Evolutionary conservation across 2,797 vertebrate genomes (phyloP), one percentile per base, ranked within the genome.

Genomic region (Lepilemur septentrionalis): DNA sequence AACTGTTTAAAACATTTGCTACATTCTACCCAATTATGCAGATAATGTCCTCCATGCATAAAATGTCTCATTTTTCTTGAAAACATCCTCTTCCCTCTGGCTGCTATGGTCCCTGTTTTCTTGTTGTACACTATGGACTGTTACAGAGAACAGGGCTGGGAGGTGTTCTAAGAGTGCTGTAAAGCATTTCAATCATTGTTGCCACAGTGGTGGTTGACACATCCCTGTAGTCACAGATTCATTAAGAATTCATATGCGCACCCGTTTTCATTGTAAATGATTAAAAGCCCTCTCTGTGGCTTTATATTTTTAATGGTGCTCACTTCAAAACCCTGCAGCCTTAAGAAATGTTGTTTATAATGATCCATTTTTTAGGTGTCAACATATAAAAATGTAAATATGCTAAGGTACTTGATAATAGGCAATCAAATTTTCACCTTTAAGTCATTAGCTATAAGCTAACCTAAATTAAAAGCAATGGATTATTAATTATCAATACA

Each of bases 81-180:
- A 91, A 97, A 91, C 6, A 94, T 95, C 88, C 9, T 35, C 69
- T 98, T 96, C 88, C 90, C 84, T 97, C 97, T 97, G 88, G 92
- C 94, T 96, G 70, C 87, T 97, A 79, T 88, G 84, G 43, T 97
- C 63, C 87, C 78, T 23, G 7, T 97, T 98, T 97, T 95, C 63
- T 73, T 95, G 57, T 63, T 95, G 17, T 78, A 93, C 2, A 48
- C 91, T 70, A 79, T 7, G 43, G 52, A 83, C 61, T 2, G 0
- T 94, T 96, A 87, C 75, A 96, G 94, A 96, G 79, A 97, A 59
- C 28, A 96, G 65, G 35, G 35, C 48, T 73, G 15, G 55, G 50
- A 70, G 70, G 85, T 93, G 95, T 97, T 97, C 67, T 83, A 2
- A 96, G 93, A 97, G 50, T 3, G 15, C 14, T 81, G 11, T 22